These are phyloP conservation scores for Ormia ochracea DNA, from an alignment of 2,888 invertebrate genomes.

Conservation along the genomic window DNA sequence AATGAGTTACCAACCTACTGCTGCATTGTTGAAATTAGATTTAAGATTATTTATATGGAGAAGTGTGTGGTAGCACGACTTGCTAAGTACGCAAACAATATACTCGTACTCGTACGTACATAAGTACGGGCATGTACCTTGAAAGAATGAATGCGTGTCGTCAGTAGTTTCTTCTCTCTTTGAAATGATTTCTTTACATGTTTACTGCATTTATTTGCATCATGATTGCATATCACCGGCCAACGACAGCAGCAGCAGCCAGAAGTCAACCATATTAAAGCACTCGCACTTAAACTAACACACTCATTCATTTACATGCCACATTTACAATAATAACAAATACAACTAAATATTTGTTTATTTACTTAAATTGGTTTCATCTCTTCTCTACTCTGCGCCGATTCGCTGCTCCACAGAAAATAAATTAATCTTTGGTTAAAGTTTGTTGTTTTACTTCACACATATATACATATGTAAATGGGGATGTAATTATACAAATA, in stretches of 20 bases:
- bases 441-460: conserved; percentile 38
- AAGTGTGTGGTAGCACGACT: conserved; percentile 28
- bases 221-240: conserved; percentile 26
- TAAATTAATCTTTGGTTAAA: conserved; percentile 13
- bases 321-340: conserved; percentile 37
- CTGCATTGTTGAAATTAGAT: conserved; percentile 21
- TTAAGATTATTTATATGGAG: too few species aligned
- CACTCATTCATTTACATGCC: conserved; percentile 22
- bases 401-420: conserved; percentile 25
- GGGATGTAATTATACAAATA: neutral
- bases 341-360: conserved; percentile 51
- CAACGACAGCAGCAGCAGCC: conserved; percentile 22
- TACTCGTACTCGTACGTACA: too few species aligned
- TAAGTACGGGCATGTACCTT: too few species aligned
- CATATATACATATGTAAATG: neutral
- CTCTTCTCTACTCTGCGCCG: conserved; percentile 11
- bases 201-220: conserved; percentile 55
- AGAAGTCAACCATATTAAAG: conserved; percentile 12
- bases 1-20: conserved; percentile 13
- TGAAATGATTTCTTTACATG: conserved; percentile 22
- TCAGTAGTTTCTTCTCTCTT: neutral
- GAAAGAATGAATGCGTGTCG: conserved; percentile 4
- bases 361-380: conserved; percentile 50
- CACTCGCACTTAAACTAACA: neutral
- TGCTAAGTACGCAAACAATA: conserved; percentile 17